Evolutionary conservation across 2,113 vertebrate species (phyloP), one percentile per base, ranked within the genome.

Genomic region (Erythrocercus mccallii): DNA sequence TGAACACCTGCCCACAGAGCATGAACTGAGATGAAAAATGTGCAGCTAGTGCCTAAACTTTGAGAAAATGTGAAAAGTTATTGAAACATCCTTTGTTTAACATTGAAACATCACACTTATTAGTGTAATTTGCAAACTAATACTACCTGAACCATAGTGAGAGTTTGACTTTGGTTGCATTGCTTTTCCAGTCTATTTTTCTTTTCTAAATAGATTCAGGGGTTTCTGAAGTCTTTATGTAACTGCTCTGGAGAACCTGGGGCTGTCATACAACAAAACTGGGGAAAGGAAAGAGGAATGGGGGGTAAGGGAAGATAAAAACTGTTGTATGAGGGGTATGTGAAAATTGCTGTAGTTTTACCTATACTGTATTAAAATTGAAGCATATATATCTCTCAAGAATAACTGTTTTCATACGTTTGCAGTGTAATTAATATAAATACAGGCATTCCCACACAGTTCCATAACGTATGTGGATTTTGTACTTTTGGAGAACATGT

Each of bases 241-340:
- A 37, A 24, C 40, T 72, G 15, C 21, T 74, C 6, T 72, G 40
- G 18, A 82, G 65, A 74, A 57, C 47, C 3, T 73, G 47, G 18
- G 42, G 6, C 9, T 6, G 0, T 57, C 35, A 20, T 37, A 33
- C 12, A 51, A 37, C 21, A 69, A 56, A 77, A 73, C 31, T n/a
- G 4, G 31, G 16, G 15, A 81, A 61, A 18, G 22, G 24, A 76
- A 31, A 15, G 28, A 66, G 48, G 8, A 78, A 10, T 30, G 24
- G 14, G 8, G 9, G 56, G 5, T 27, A 65, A 23, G 11, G 28
- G 16, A 70, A 38, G 10, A 31, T 31, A 44, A 66, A 30, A 54
- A 12, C 13, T 27, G 5, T 71, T 92, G 0, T 74, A 18, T 33
- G 24, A 81, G 54, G 4, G 20, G 10, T 0, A 0, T 54, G 7